Conservation (phyloP, 1,140 invertebrate genomes). For the Drosophila leontia region DNA sequence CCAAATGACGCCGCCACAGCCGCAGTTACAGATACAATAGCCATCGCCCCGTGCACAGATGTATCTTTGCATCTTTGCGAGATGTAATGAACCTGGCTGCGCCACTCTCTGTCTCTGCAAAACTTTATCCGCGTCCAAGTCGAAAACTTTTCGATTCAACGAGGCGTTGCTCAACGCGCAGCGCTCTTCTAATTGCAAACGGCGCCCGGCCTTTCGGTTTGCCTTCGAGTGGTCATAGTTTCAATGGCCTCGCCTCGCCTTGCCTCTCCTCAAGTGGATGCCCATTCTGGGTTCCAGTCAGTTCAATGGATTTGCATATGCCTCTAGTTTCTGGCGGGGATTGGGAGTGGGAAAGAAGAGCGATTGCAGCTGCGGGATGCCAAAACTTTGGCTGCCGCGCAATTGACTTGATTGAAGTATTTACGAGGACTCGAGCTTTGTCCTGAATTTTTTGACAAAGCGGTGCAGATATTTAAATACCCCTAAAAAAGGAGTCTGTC, state of each 20-base stretch:
- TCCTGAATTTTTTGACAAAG: background rate
- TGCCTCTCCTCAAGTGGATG: constrained; percentile 39
- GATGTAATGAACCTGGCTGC: constrained; percentile 35
- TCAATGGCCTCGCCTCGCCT: constrained; percentile 6
- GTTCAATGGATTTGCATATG: constrained; percentile 76
- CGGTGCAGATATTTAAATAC: background rate
- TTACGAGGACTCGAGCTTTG: constrained; percentile 4
- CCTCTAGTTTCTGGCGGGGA: constrained; percentile 18
- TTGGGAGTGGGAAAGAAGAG: background rate
- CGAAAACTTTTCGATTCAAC: constrained; percentile 52
- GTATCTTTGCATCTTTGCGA: constrained; percentile 39
- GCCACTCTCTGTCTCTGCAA: constrained; percentile 26
- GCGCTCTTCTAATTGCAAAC: constrained; percentile 71
- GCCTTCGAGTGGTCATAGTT: constrained; percentile 57
- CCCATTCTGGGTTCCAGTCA: constrained; percentile 45
- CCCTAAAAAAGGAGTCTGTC: background rate
- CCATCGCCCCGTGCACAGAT: constrained; percentile 6
- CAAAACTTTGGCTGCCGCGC: constrained; percentile 63
- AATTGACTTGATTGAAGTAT: constrained; percentile 59
- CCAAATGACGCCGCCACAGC: constrained; percentile 58
- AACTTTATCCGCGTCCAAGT: constrained; percentile 55
- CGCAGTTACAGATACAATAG: constrained; percentile 15
- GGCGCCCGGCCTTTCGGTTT: constrained; percentile 44
- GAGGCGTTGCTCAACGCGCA: constrained; percentile 67
- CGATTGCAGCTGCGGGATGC: constrained; percentile 36